Percentiles rank a stretch among this genome's conserved stretches.
Evolutionary conservation across 2,797 vertebrate genomes (phyloP).

Genomic region (Gouania willdenowi): DNA sequence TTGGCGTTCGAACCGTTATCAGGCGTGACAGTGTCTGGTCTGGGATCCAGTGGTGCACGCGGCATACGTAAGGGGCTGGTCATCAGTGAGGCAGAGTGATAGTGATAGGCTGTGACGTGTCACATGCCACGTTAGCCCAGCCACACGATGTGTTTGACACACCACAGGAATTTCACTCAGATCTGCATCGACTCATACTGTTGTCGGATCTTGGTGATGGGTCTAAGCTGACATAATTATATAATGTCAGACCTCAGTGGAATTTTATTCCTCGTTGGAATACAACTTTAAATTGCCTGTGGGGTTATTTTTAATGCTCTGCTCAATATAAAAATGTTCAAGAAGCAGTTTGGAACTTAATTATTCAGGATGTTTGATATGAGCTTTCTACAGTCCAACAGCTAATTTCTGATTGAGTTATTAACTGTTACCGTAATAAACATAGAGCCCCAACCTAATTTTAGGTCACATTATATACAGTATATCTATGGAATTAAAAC

Average conservation of each 20-base stretch:
- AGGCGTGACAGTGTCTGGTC: constrained; percentile 76
- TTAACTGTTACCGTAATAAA: no score
- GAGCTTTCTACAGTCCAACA: no score
- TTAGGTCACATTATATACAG: no score
- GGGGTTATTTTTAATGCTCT: no score
- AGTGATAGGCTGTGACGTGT: constrained; percentile 70
- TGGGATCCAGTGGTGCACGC: constrained; percentile 60
- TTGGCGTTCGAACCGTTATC: constrained; percentile 65
- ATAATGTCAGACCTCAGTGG: not conserved
- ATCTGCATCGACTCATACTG: constrained; percentile 24
- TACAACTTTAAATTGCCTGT: no score
- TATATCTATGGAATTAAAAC: no score
- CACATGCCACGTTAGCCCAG: constrained; percentile 55
- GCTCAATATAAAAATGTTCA: no score
- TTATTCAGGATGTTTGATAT: no score
- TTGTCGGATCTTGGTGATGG: constrained; percentile 24
- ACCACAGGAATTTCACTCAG: constrained; percentile 41
- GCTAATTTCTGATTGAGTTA: no score
- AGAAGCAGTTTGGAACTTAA: no score
- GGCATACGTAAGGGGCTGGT: constrained; percentile 64
- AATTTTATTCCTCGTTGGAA: not conserved
- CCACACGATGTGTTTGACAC: constrained; percentile 60
- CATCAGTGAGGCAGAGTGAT: constrained; percentile 65
- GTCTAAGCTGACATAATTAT: constrained; percentile 18
- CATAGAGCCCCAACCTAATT: no score